These are phyloP conservation scores for Xanthorhoe spadicearia DNA, from an alignment of 2,888 invertebrate genomes.

Conservation along the genomic window DNA sequence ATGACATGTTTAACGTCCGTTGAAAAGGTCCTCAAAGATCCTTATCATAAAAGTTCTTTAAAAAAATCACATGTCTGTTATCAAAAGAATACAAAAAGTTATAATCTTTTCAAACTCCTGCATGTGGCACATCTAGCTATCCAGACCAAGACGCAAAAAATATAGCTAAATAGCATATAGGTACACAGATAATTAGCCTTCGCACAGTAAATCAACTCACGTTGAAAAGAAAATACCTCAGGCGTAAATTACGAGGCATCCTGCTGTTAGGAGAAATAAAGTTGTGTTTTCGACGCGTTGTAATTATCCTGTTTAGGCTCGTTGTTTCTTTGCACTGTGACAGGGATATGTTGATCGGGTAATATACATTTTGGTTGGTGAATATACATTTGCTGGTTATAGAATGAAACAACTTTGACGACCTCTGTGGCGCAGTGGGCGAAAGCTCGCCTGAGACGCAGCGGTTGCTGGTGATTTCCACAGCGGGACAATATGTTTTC, in stretches of 20 bases:
- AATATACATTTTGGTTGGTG: conserved; percentile 18
- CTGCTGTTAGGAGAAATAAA: conserved; percentile 49
- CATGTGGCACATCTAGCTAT: not conserved
- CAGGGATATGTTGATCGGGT: conserved; percentile 47
- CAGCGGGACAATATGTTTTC: too few relatives aligned
- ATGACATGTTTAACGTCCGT: too few relatives aligned
- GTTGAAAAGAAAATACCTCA: conserved; percentile 42
- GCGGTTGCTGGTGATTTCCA: too few relatives aligned
- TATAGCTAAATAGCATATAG: not conserved
- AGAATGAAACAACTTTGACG: too few relatives aligned
- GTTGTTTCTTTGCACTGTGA: conserved; percentile 38
- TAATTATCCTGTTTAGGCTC: conserved; percentile 44
- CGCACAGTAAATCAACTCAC: conserved; percentile 40
- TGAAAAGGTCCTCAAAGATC: too few relatives aligned
- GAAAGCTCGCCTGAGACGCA: too few relatives aligned
- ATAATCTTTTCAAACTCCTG: too few relatives aligned
- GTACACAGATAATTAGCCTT: conserved; percentile 32
- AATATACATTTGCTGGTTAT: conserved; percentile 19
- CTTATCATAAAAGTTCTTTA: too few relatives aligned
- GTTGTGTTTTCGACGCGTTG: conserved; percentile 40
- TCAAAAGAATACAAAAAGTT: too few relatives aligned
- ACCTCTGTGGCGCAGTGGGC: too few relatives aligned
- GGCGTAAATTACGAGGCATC: conserved; percentile 58
- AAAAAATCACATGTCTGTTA: too few relatives aligned
- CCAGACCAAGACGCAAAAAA: too few relatives aligned